Conservation (phyloP, 2,888 invertebrate species). For the Leistus spinibarbis region DNA sequence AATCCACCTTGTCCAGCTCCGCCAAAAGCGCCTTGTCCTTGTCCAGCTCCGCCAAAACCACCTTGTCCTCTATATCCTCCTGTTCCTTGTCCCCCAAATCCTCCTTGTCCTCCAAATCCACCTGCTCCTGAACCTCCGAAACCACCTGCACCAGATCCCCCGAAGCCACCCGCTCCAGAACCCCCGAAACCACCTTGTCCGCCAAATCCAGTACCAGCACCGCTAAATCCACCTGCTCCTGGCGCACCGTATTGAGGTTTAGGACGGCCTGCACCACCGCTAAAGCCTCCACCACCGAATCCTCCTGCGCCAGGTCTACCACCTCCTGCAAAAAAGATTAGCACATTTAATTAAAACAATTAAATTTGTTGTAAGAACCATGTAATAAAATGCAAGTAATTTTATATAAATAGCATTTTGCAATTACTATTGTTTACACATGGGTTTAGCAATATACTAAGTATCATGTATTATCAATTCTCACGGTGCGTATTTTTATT, state of each 20-base stretch:
- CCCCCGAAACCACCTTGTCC: constrained; percentile 25
- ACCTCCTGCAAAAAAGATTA: constrained; percentile 1
- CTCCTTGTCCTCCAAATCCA: constrained; percentile 39
- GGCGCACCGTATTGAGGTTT: constrained; percentile 25
- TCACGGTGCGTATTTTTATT: background rate
- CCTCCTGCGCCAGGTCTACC: constrained; percentile 36
- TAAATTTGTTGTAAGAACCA: background rate
- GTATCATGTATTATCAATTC: background rate
- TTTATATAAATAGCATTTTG: background rate
- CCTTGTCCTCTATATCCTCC: constrained; percentile 49
- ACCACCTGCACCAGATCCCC: constrained; percentile 23
- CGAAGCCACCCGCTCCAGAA: constrained; percentile 34
- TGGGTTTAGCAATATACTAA: background rate
- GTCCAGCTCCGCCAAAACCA: constrained; percentile 40
- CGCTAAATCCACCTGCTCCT: constrained; percentile 34
- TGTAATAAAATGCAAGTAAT: background rate
- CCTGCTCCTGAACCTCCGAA: constrained; percentile 17
- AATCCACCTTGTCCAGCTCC: constrained; percentile 30
- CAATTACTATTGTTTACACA: background rate
- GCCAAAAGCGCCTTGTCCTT: background rate
- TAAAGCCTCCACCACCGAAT: constrained; percentile 1
- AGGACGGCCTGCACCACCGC: constrained; percentile 15
- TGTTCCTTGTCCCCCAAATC: constrained; percentile 5
- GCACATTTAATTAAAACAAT: background rate
- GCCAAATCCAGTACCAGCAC: background rate